phyloP scores from a whole-genome alignment of 2,113 vertebrate species.

The Lethenteron camtschaticum region DNA sequence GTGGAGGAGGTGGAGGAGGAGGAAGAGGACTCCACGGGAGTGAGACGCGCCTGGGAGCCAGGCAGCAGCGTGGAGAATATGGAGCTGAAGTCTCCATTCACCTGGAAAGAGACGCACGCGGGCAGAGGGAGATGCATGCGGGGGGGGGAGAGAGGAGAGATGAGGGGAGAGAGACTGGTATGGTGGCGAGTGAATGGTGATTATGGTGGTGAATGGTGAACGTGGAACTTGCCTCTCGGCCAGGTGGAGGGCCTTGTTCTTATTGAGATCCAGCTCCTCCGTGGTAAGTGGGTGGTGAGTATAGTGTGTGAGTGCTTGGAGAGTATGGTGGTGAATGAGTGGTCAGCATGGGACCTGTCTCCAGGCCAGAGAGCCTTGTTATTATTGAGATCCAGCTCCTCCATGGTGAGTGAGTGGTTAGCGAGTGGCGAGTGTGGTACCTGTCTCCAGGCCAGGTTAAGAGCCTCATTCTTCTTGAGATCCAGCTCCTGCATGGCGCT shows the following conservation, averaged over 20 bases:
- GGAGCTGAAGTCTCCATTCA: conserved; percentile 74
- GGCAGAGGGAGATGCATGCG: neutral
- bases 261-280: conserved; percentile 65
- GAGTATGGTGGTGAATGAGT: neutral
- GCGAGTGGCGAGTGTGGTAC: conserved; percentile 17
- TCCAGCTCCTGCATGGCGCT: conserved; percentile 65
- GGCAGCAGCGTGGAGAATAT: conserved; percentile 80
- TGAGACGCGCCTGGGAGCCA: conserved; percentile 51
- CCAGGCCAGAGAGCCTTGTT: conserved; percentile 66
- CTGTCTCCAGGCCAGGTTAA: conserved; percentile 78
- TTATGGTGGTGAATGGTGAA: neutral
- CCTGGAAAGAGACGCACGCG: conserved; percentile 24
- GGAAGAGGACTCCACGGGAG: conserved; percentile 22
- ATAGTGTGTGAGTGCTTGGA: neutral
- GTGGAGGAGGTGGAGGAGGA: neutral
- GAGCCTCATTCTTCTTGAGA: conserved; percentile 57
- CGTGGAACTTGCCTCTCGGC: conserved; percentile 68
- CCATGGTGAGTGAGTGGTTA: conserved; percentile 60
- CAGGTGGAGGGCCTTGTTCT: conserved; percentile 51
- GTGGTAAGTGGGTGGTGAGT: conserved; percentile 59
- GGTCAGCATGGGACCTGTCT: conserved; percentile 40
- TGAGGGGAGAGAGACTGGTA: neutral
- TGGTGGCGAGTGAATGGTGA: neutral
- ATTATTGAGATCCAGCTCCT: conserved; percentile 76
- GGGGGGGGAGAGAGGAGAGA: neutral